Evolutionary conservation across 2,113 vertebrate genomes (phyloP).

Genomic region (Gila orcuttii): DNA sequence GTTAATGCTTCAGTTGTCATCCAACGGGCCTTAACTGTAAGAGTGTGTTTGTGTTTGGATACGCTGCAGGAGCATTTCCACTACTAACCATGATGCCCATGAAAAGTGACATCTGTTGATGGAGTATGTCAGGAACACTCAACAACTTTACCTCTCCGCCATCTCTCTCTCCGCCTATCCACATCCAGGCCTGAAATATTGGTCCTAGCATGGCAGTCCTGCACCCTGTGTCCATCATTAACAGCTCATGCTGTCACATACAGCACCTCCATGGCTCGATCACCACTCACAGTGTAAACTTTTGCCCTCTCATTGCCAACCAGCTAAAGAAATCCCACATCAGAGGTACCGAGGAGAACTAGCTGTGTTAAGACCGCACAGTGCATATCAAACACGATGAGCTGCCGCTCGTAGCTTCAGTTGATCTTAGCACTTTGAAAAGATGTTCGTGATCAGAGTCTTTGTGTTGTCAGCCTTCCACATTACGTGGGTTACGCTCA

Average conservation of each 20-base stretch:
- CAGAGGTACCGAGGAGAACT: background rate
- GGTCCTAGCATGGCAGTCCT: background rate
- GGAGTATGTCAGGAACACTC: slow-evolving; percentile 16
- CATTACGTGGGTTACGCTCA: slow-evolving; percentile 1
- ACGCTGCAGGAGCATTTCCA: background rate
- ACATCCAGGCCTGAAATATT: background rate
- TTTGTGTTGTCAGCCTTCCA: slow-evolving; percentile 11
- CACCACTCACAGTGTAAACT: slow-evolving; percentile 17
- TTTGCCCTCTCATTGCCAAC: slow-evolving; percentile 12
- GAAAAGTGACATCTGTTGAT: slow-evolving; percentile 49
- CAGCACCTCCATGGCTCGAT: slow-evolving; percentile 2
- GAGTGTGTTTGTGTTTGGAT: background rate
- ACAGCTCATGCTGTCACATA: background rate
- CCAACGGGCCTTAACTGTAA: background rate
- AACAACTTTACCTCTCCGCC: background rate
- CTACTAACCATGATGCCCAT: slow-evolving; percentile 25
- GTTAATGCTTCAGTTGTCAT: background rate
- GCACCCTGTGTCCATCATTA: background rate
- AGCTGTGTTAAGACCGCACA: background rate
- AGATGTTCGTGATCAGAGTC: background rate
- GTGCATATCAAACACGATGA: slow-evolving; percentile 17
- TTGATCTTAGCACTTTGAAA: slow-evolving; percentile 25
- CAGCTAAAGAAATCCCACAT: slow-evolving; percentile 21
- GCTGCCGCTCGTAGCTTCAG: background rate
- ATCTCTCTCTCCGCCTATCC: background rate